phyloP scores from a whole-genome alignment of 2,797 vertebrate genomes.

The Urosaurus nigricauda region DNA sequence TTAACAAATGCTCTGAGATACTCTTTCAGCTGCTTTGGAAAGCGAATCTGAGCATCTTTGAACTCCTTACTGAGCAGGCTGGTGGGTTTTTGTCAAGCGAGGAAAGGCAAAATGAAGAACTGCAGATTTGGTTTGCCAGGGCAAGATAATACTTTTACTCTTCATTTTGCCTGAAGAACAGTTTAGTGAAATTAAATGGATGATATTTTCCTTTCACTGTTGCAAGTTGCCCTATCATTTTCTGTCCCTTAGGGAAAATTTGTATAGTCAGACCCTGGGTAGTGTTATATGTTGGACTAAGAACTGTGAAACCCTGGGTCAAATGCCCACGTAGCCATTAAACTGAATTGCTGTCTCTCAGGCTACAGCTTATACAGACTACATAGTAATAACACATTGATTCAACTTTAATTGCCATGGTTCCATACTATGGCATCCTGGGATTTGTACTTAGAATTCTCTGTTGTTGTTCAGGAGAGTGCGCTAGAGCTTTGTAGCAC shows the following conservation, averaged over 20 bases:
- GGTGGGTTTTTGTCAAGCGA: slow-evolving; percentile 26
- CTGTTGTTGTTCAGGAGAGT: too few relatives aligned
- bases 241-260: background rate
- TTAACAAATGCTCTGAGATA: slow-evolving; percentile 45
- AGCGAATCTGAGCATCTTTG: slow-evolving; percentile 49
- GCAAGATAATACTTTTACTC: background rate
- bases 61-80: slow-evolving; percentile 51
- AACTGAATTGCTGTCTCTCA: background rate
- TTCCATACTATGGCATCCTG: too few relatives aligned
- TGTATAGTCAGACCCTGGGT: background rate
- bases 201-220: background rate
- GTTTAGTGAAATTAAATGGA: background rate
- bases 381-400: too few relatives aligned
- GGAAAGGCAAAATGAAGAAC: slow-evolving; percentile 27
- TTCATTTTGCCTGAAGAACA: slow-evolving; percentile 8
- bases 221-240: background rate
- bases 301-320: background rate
- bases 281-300: background rate
- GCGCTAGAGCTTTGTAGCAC: too few relatives aligned
- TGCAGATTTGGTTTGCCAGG: slow-evolving; percentile 44
- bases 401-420: too few relatives aligned
- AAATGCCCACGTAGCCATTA: background rate
- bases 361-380: too few relatives aligned
- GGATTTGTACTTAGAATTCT: too few relatives aligned
- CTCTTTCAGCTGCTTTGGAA: slow-evolving; percentile 27